Percentiles rank a stretch among this genome's conserved stretches.
phyloP scores from a whole-genome alignment of 2,113 vertebrate genomes.

The Xyrauchen texanus region DNA sequence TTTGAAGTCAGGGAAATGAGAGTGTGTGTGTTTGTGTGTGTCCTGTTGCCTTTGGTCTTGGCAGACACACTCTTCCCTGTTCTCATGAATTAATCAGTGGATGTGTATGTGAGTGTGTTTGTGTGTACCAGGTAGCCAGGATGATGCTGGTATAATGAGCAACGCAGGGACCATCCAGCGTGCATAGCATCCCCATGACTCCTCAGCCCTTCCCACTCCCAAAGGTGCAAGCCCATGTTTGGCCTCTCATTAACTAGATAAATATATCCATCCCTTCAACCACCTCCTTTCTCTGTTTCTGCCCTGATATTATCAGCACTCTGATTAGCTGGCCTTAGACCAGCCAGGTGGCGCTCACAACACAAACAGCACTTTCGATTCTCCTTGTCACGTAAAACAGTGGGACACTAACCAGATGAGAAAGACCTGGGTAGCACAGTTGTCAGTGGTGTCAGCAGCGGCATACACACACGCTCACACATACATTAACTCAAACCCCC shows the following conservation, averaged over 20 bases:
- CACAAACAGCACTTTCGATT: constrained; percentile 74
- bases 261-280: constrained; percentile 71
- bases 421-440: constrained; percentile 10
- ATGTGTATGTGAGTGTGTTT: constrained; percentile 77
- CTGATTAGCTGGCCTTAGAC: constrained; percentile 72
- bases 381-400: constrained; percentile 64
- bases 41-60: constrained; percentile 67
- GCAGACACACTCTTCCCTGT: constrained; percentile 83
- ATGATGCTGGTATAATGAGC: constrained; percentile 90
- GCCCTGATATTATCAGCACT: constrained; percentile 70
- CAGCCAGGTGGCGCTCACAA: constrained; percentile 58
- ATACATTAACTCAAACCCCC: constrained; percentile 11
- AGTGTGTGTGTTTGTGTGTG: constrained; percentile 65
- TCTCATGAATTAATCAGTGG: constrained; percentile 97
- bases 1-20: constrained; percentile 65
- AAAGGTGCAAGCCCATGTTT: constrained; percentile 69
- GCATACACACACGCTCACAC: constrained; percentile 6
- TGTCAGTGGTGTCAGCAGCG: constrained; percentile 2
- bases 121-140: constrained; percentile 73
- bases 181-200: constrained; percentile 63
- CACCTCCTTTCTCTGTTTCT: constrained; percentile 15
- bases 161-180: constrained; percentile 80
- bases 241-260: constrained; percentile 75
- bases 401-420: constrained; percentile 20
- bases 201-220: constrained; percentile 73